These are phyloP conservation scores for Dysdera silvatica DNA, from an alignment of 1,140 invertebrate genomes.

Conservation along the genomic window DNA sequence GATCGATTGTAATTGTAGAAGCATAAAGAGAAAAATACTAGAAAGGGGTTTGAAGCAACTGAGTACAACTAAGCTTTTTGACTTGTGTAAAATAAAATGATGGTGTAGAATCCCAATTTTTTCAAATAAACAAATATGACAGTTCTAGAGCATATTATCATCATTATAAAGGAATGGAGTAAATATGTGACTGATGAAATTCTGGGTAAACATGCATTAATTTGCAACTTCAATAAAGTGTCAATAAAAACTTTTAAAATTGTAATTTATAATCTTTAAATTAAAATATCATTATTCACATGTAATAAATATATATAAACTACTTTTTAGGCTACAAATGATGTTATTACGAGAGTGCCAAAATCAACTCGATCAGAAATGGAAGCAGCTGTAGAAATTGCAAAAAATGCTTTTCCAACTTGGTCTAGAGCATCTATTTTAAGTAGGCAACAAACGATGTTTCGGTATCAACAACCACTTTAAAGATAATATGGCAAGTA, in stretches of 20 bases:
- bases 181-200: neutral
- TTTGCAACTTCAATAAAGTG: neutral
- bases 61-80: too few species aligned
- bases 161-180: neutral
- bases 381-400: conserved; percentile 76
- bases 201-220: neutral
- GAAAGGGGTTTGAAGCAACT: too few species aligned
- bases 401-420: conserved; percentile 68
- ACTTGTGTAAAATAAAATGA: too few species aligned
- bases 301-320: neutral
- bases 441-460: conserved; percentile 91
- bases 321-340: conserved; percentile 53
- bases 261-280: neutral
- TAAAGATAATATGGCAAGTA: conserved; percentile 60
- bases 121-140: too few species aligned
- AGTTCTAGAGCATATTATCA: too few species aligned
- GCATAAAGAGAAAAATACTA: too few species aligned
- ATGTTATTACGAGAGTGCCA: conserved; percentile 71
- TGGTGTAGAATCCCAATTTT: too few species aligned
- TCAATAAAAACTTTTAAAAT: neutral
- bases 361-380: conserved; percentile 85
- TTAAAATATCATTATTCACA: neutral
- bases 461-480: conserved; percentile 75
- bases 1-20: too few species aligned
- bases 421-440: conserved; percentile 92